Evolutionary conservation across 1,140 invertebrate species (phyloP).

Genomic region (Brachionus sp.): DNA sequence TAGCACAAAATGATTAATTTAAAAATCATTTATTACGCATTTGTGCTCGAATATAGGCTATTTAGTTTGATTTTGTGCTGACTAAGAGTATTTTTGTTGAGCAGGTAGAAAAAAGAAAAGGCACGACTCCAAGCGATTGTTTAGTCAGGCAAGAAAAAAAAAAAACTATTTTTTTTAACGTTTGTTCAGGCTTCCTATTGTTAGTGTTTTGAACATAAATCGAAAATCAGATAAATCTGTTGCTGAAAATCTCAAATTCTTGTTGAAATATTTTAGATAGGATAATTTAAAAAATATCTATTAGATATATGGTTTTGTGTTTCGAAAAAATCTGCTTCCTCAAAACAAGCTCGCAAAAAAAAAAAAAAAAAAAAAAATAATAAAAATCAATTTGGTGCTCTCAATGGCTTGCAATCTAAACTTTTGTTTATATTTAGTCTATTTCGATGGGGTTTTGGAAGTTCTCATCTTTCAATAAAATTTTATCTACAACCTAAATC

Average conservation of each 20-base stretch:
- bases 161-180: too few species aligned
- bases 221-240: background rate
- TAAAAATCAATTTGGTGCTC: background rate
- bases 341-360: background rate
- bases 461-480: slow-evolving; percentile 1
- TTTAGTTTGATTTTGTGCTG: background rate
- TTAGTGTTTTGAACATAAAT: background rate
- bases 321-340: background rate
- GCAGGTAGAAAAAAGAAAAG: background rate
- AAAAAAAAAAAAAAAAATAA: too few species aligned
- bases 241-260: background rate
- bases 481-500: background rate
- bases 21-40: background rate
- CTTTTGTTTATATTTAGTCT: background rate
- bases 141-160: background rate
- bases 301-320: background rate
- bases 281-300: background rate
- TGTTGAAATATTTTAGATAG: background rate
- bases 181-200: too few species aligned
- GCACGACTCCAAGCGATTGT: background rate
- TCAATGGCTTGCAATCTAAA: background rate
- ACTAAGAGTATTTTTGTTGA: background rate
- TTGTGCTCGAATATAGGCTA: background rate
- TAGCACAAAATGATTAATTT: background rate
- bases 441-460: background rate